A percentile compares a stretch with the other conserved stretches of the same genome.
Conservation (phyloP, 2,797 vertebrate genomes). For the Chelon labrosus region DNA sequence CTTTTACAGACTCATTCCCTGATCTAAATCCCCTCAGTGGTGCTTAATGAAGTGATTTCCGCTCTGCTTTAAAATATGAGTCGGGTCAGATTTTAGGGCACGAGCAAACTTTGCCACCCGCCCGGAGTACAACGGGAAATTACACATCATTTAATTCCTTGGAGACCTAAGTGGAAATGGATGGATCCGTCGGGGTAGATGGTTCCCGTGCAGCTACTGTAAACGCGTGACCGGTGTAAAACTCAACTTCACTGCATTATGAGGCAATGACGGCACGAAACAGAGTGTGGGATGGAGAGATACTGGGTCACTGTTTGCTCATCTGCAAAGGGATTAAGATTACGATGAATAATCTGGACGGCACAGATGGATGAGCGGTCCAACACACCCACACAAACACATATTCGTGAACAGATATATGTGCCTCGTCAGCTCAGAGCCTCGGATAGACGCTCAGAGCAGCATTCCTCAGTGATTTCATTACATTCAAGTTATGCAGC, state of each 20-base stretch:
- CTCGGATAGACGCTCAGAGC: neutral
- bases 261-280: neutral
- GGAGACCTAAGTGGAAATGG: constrained; percentile 7
- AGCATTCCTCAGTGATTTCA: neutral
- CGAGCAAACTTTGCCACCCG: no score
- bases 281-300: neutral
- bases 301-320: constrained; percentile 57
- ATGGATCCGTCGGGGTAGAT: neutral
- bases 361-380: constrained; percentile 61
- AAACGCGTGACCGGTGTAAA: neutral
- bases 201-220: neutral
- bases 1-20: constrained; percentile 11
- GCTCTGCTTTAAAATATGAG: no score
- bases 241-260: neutral
- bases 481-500: neutral
- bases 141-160: constrained; percentile 10
- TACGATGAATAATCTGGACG: constrained; percentile 65
- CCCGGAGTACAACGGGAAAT: neutral
- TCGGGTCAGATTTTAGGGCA: no score
- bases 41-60: no score
- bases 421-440: constrained; percentile 10
- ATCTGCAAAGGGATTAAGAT: constrained; percentile 69
- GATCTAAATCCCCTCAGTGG: constrained; percentile 1
- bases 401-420: constrained; percentile 8
- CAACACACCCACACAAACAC: constrained; percentile 18